A percentile compares a stretch with the other conserved stretches of the same genome.
Conservation (phyloP, 35 echinoderm and acorn worm species). For the Patiria miniata region DNA sequence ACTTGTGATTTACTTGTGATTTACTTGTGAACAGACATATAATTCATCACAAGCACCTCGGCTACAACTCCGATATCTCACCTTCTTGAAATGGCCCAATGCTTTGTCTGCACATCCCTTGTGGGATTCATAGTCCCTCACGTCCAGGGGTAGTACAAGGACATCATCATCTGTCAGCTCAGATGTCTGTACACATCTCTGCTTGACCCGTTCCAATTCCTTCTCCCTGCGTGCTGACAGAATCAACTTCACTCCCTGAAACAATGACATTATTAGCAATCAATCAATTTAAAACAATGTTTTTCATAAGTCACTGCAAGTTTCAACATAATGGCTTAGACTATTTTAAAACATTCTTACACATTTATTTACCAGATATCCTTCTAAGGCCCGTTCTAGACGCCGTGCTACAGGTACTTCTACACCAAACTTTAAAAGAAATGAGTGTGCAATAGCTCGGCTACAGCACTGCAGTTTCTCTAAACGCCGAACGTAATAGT, state of each 20-base stretch:
- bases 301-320: not conserved
- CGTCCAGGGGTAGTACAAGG: slow-evolving; percentile 69
- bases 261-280: not conserved
- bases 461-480: too few relatives aligned
- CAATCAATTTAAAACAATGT: not conserved
- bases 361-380: too few relatives aligned
- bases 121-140: slow-evolving; percentile 72
- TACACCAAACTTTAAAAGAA: too few relatives aligned
- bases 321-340: not conserved
- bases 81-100: slow-evolving; percentile 62
- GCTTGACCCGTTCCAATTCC: slow-evolving; percentile 67
- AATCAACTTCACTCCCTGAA: slow-evolving; percentile 80
- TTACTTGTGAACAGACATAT: not conserved
- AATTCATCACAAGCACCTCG: not conserved
- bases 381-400: too few relatives aligned
- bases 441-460: too few relatives aligned
- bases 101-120: slow-evolving; percentile 35
- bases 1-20: not conserved
- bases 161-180: slow-evolving; percentile 48
- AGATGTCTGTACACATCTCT: slow-evolving; percentile 52
- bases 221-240: slow-evolving; percentile 78
- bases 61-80: not conserved
- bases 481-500: too few relatives aligned
- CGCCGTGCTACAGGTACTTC: too few relatives aligned
- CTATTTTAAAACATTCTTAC: not conserved